Evolutionary conservation across 2,113 vertebrate genomes (phyloP).

Genomic region (Helogale parvula): DNA sequence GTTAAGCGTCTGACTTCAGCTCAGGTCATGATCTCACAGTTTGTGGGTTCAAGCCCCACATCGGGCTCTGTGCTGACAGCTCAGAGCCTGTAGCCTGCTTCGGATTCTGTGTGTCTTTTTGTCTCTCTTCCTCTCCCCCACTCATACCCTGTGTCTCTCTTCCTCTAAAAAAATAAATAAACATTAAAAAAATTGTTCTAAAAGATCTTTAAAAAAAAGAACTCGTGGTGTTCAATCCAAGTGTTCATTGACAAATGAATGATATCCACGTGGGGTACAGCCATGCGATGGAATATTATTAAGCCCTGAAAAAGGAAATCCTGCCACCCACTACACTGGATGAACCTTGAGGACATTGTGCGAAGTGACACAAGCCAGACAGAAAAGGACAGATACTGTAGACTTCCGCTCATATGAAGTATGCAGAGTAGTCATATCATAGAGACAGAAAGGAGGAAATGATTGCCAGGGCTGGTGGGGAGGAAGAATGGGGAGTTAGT

Average conservation of each 20-base stretch:
- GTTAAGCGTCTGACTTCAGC: too few relatives aligned
- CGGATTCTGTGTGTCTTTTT: too few relatives aligned
- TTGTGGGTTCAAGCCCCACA: too few relatives aligned
- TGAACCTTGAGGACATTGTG: background rate
- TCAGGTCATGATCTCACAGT: too few relatives aligned
- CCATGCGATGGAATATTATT: background rate
- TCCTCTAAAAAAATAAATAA: too few relatives aligned
- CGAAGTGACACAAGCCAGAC: background rate
- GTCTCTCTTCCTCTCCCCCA: too few relatives aligned
- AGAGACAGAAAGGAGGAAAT: background rate
- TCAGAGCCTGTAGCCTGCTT: too few relatives aligned
- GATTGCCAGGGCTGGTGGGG: fast-evolving
- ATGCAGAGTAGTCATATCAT: background rate
- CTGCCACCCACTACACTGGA: fast-evolving
- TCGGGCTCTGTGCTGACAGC: too few relatives aligned
- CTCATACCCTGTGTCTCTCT: too few relatives aligned
- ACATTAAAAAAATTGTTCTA: background rate
- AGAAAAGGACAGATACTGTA: background rate
- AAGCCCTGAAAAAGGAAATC: background rate
- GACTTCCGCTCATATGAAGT: fast-evolving
- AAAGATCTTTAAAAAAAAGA: background rate
- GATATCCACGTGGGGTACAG: background rate
- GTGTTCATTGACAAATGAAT: background rate
- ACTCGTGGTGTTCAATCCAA: background rate
- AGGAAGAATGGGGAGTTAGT: background rate